Base-by-base conservation (phyloP, 2,888 invertebrate species). In the Dioctria rufipes region DNA sequence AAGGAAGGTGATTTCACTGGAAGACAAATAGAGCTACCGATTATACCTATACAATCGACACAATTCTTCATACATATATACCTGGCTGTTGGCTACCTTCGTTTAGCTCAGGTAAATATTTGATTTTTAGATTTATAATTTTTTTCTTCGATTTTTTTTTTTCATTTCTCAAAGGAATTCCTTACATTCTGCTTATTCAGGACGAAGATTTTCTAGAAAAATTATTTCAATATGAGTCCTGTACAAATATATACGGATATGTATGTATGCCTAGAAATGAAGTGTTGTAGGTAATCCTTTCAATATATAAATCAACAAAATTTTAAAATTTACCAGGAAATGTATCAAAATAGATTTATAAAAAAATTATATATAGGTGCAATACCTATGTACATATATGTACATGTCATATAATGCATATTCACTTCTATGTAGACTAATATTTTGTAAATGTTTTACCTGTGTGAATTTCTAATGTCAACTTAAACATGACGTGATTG, bases 381-480 rank as follows among this genome's bases (percentile, higher is more conserved):
- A 25, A 25, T 25, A 25, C 25, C 25, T 25, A 25, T 25, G 25
- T 25, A 25, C 2, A 25, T 25, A 73, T 25, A 58, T 73, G 58
- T 42, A 73, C 73, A 58, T 42, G 73, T 58, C 43, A 54, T 40
- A 13, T n/a, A 39, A 13, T n/a, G 2, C 25, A 25, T 25, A 51
- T 11, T 46, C 11, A 51, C 69, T 69, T 6, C 58, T 58, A n/a
- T 54, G 51, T n/a, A 8, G n/a, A 37, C 42, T 39, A 39, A 58
- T 58, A 40, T 73, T 73, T 51, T 25, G 25, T 25, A 25, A 25
- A 25, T 25, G 25, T 25, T 25, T 25, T 25, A 25, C 58, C 73
- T 37, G 73, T 60, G 73, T 73, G 73, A 73, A 73, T 73, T 73
- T 60, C 58, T 58, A 73, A 73, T 73, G 73, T 73, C 40, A 73